Evolutionary conservation across 1,140 invertebrate genomes (phyloP), one percentile per base, ranked within the genome.

Genomic region (Lordiphosa stackelbergi): DNA sequence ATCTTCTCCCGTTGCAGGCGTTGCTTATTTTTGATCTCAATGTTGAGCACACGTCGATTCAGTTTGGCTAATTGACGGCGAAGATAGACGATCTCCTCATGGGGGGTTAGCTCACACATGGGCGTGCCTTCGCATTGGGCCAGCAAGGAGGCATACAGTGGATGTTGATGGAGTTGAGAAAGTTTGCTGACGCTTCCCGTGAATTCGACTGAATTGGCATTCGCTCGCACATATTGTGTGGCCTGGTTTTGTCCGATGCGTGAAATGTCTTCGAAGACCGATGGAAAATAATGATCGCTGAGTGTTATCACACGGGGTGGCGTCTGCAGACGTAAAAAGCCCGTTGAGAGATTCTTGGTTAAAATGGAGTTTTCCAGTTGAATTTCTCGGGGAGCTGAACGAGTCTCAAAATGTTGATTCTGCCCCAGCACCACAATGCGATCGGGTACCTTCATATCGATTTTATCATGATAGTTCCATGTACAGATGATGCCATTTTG

Each of bases 361-460:
- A 95, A 88, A 47, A 94, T 91, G 22, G 93, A 91, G 90, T 95
- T 94, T 79, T 96, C 95, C 77, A 96, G 89, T 71, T 92, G 91
- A 24, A 96, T 93, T 90, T 96, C 95, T 60, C 94, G 90, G 4
- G 95, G 94, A 8, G 94, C 91, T 38, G 94, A 94, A 87, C 92
- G 93, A 35, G 93, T 93, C 16, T 94, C 94, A 83, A 94, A 77
- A 88, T 95, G 93, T 85, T 95, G 93, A 75, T 96, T 94, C 85
- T 95, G 93, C 11, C 94, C 95, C 69, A 93, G 90, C 48, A 96
- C 94, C 62, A 97, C 89, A 87, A 97, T 97, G 78, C 95, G 90
- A 69, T 96, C 95, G n/a, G 95, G 95, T 22, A 97, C 95, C 81
- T 93, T 92, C 95, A 97, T 97, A 63, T 94, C 92, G 87, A 94